These are phyloP conservation scores for Cynopterus brachyotis DNA, from an alignment of 2,113 vertebrate genomes.

Conservation along the genomic window DNA sequence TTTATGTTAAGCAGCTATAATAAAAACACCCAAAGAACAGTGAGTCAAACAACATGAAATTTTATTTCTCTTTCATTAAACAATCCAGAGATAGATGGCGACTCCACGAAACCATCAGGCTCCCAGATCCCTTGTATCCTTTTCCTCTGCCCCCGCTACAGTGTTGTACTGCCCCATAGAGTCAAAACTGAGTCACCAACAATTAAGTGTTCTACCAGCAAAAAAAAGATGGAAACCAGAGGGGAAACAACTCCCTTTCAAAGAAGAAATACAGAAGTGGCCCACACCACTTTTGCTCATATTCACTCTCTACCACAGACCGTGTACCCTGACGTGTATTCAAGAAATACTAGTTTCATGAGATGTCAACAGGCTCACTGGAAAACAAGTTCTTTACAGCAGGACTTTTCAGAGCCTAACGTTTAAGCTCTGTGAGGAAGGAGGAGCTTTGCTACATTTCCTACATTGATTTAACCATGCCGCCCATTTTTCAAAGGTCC, in stretches of 20 bases:
- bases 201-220: neutral
- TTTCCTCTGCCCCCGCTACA: neutral
- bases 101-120: neutral
- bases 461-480: neutral
- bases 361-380: neutral
- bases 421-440: neutral
- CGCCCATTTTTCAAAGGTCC: neutral
- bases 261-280: neutral
- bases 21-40: constrained; percentile 14
- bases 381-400: neutral
- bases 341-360: neutral
- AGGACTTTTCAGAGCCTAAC: neutral
- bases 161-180: neutral
- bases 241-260: neutral
- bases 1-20: constrained; percentile 24
- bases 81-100: neutral
- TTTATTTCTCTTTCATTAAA: constrained; percentile 5
- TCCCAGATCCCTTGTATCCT: neutral
- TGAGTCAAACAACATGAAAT: neutral
- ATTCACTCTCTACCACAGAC: neutral
- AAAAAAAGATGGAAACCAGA: neutral
- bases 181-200: neutral
- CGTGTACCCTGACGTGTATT: neutral
- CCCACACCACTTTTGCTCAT: neutral
- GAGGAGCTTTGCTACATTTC: neutral